Evolutionary conservation across 2,797 vertebrate species (phyloP), one percentile per base, ranked within the genome.

Genomic region (Gambelia wislizenii): DNA sequence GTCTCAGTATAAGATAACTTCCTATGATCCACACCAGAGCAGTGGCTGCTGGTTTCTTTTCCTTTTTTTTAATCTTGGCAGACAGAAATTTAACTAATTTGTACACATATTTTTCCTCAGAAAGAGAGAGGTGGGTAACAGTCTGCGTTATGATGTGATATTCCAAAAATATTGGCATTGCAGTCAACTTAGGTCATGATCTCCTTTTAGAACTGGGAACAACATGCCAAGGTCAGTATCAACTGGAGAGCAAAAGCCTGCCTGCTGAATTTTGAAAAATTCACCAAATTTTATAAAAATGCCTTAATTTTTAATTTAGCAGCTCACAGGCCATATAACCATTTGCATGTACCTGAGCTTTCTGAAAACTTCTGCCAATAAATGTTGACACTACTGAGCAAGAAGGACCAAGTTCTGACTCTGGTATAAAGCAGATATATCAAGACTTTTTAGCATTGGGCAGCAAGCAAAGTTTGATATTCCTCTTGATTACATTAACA

Each of bases 401-500:
- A 30, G 76, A 42, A 54, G 64, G 47, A 56, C 59, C 64, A 14
- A 20, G 47, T 27, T 39, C 27, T 69, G 85, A 52, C 61, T 79
- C 30, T n/a, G n/a, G 30, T 25, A 16, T 44, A 13, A 22, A 33
- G 2, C 44, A 84, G 13, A 4, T 67, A 36, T 59, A 42, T 59
- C 18, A 36, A 72, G 16, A 44, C 42, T 87, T 82, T 52, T 61
- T 78, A 44, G 9, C 36, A 8, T 14, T 88, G 47, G 72, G 47
- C 47, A 67, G 87, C 80, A 64, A 88, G 70, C 14, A 54, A 84
- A 47, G 16, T 47, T 30, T 70, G 22, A 42, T 20, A 80, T 13
- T 84, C 27, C 80, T 89, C 70, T 25, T 54, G 25, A 67, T 91
- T 80, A 91, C 88, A 30, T 84, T 70, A 84, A 78, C 61, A 59